Evolutionary conservation across 2,797 vertebrate species (phyloP), one percentile per base, ranked within the genome.

Genomic region (Poeciliopsis gracilis): DNA sequence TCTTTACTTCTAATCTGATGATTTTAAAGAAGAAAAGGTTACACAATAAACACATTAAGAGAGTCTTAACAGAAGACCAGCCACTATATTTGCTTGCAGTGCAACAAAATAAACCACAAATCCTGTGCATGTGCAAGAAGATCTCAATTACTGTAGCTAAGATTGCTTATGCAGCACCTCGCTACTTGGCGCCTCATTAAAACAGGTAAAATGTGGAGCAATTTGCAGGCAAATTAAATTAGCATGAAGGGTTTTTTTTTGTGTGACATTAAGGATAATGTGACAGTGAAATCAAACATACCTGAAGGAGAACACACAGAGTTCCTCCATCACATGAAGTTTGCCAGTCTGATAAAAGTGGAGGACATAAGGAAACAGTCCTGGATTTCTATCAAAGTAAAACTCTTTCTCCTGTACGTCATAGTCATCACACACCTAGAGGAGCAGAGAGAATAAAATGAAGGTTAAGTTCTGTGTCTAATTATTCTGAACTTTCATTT

Each of bases 301-400:
- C 93, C 97, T 97, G 92, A 99, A 99, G 88, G 97, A 99, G 93
- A 99, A 99, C 86, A 99, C 97, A 0, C 98, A 99, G 83, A 98
- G 93, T 93, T 98, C 98, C 67, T 99, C 98, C 95, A 98, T 98
- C 91, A 99, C 95, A 30, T 99, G 98, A 76, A 99, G 96, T 91
- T 96, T 98, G 8, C 98, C 98, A 0, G 98, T 99, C 93, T 97
- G 97, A 91, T 99, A 99, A 88, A 99, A 99, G 89, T 99, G 97
- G 28, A 99, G 96, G 59, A 99, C 96, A 0, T 98, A 97, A 5
- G 97, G 97, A 82, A 99, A 99, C 82, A 99, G 96, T 0, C 97
- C 94, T 0, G 98, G 98, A 85, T 99, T 98, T 67, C 98, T 91
- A 77, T 99, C 98, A 0, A 99, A 99, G 89, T 99, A 99, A 95